A percentile compares a stretch with the other conserved stretches of the same genome.
Evolutionary conservation across 2,797 vertebrate species (phyloP).

Genomic region (Cichlasoma orientale): DNA sequence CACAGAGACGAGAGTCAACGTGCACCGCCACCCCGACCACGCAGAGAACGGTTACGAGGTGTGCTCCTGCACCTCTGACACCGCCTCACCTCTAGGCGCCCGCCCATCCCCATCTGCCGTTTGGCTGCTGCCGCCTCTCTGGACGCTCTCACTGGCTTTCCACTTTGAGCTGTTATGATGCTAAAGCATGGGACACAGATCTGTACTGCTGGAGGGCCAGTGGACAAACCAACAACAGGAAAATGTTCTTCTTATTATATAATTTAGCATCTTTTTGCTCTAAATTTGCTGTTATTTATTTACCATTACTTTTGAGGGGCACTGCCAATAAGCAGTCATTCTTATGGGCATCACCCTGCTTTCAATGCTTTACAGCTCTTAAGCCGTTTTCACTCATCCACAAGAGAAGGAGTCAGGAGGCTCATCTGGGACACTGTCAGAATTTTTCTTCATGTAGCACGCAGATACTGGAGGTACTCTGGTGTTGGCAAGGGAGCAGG

Average conservation of each 20-base stretch:
- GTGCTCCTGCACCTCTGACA: conserved; percentile 91
- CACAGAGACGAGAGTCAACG: conserved; percentile 76
- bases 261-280: conserved; percentile 39
- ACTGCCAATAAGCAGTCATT: conserved; percentile 1
- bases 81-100: conserved; percentile 48
- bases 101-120: conserved; percentile 43
- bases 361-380: conserved; percentile 8
- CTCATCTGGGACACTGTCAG: neutral
- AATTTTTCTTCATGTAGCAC: neutral
- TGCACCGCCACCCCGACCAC: conserved; percentile 83
- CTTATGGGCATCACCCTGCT: conserved; percentile 13
- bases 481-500: neutral
- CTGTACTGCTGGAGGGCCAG: conserved; percentile 12
- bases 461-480: neutral
- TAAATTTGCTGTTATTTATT: conserved; percentile 68
- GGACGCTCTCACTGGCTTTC: conserved; percentile 64
- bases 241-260: conserved; percentile 36
- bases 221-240: conserved; percentile 42
- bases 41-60: conserved; percentile 89
- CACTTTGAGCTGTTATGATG: conserved; percentile 60
- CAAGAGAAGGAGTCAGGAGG: neutral
- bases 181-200: conserved; percentile 40
- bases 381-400: neutral
- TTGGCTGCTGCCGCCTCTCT: conserved; percentile 71
- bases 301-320: conserved; percentile 8